Evolutionary conservation across 2,888 invertebrate species (phyloP).

Genomic region (Coelinius sp.): DNA sequence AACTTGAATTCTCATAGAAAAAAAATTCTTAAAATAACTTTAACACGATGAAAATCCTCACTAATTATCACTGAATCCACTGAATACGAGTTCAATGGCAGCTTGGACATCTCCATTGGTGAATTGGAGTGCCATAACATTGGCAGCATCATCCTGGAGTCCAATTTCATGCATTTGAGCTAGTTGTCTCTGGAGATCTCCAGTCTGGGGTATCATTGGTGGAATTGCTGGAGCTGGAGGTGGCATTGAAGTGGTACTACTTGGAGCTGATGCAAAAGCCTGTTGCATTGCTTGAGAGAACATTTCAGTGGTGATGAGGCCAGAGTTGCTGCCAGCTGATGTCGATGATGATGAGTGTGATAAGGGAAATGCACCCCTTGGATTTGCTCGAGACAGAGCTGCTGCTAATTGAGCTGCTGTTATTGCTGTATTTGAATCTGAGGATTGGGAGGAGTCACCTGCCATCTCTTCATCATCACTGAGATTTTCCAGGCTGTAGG

Average conservation of each 20-base stretch:
- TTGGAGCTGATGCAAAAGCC: slow-evolving; percentile 73
- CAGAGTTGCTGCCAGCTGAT: slow-evolving; percentile 56
- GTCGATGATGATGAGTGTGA: slow-evolving; percentile 55
- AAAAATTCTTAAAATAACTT: not conserved
- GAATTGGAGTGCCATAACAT: slow-evolving; percentile 86
- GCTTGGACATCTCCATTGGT: slow-evolving; percentile 91
- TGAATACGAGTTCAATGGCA: slow-evolving; percentile 91
- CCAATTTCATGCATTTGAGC: slow-evolving; percentile 93
- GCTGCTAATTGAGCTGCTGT: slow-evolving; percentile 83
- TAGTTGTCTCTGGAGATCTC: slow-evolving; percentile 73
- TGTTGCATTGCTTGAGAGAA: slow-evolving; percentile 84
- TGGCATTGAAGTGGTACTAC: slow-evolving; percentile 51
- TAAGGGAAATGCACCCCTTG: slow-evolving; percentile 55
- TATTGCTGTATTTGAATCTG: slow-evolving; percentile 73
- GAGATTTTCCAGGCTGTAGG: slow-evolving; percentile 73
- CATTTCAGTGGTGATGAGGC: slow-evolving; percentile 82
- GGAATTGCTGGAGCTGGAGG: slow-evolving; percentile 46
- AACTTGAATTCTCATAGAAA: not conserved
- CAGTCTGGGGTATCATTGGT: slow-evolving; percentile 51
- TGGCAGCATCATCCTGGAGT: slow-evolving; percentile 85
- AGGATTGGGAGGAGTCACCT: slow-evolving; percentile 71
- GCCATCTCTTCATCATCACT: slow-evolving; percentile 75
- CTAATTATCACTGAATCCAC: slow-evolving; percentile 71
- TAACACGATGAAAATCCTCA: not conserved
- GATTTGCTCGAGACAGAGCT: slow-evolving; percentile 78